These are phyloP conservation scores for Phenganax stokvisi DNA, from an alignment of 92 coral and sea anemone genomes.

Conservation along the genomic window DNA sequence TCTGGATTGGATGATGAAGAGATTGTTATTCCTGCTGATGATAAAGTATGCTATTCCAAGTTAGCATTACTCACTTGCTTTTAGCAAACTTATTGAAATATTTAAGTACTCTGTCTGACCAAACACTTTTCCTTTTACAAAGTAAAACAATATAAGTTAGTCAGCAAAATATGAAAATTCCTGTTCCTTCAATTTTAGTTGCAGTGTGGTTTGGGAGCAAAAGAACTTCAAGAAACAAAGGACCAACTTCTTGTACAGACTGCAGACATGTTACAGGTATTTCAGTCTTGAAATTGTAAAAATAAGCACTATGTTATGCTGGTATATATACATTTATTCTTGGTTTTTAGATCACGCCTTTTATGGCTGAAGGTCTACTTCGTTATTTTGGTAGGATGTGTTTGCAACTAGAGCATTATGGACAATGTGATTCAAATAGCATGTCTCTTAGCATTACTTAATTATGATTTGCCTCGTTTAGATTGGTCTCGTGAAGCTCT, in stretches of 20 bases:
- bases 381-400: conserved; percentile 72
- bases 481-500: conserved; percentile 94
- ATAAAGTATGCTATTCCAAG: conserved; percentile 13
- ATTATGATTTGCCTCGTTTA: neutral
- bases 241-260: conserved; percentile 88
- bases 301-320: neutral
- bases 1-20: conserved; percentile 34
- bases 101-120: neutral
- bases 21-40: conserved; percentile 2
- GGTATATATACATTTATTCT: neutral
- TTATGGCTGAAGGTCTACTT: conserved; percentile 85
- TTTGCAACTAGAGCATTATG: neutral
- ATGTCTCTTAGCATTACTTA: neutral
- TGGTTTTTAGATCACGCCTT: conserved; percentile 68
- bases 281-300: too few species aligned
- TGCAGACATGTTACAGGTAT: conserved; percentile 90
- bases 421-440: neutral
- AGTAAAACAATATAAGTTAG: neutral
- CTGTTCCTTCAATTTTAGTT: conserved; percentile 34
- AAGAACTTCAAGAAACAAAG: conserved; percentile 94
- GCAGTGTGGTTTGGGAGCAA: conserved; percentile 84
- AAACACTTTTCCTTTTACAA: neutral
- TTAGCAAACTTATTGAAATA: neutral
- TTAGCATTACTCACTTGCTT: neutral
- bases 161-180: neutral